These are phyloP conservation scores for Caenorhabditis uteleia DNA, from an alignment of 2,888 invertebrate genomes.

Conservation along the genomic window DNA sequence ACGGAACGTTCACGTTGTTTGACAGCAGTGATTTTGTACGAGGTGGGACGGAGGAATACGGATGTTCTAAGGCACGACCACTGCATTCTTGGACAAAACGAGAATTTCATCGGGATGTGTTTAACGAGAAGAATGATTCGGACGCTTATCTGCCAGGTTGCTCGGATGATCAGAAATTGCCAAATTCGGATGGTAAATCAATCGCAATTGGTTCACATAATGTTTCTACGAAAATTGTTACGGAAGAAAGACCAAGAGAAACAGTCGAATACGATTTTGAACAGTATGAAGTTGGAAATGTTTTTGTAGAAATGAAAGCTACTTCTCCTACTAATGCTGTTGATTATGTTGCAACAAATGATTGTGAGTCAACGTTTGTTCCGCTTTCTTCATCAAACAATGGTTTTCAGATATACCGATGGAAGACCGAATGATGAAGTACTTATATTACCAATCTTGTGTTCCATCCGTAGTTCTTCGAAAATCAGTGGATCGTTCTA, in stretches of 20 bases:
- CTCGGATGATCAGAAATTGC: background rate
- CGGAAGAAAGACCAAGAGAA: constrained; percentile 1
- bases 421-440: constrained; percentile 18
- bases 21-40: background rate
- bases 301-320: constrained; percentile 10
- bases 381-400: background rate
- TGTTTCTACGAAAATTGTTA: background rate
- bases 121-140: background rate
- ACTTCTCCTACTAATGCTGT: constrained; percentile 12
- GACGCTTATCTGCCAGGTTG: background rate
- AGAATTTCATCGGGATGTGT: constrained; percentile 6
- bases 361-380: constrained; percentile 31
- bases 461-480: constrained; percentile 13
- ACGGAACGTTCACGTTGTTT: constrained; percentile 17
- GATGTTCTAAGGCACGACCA: constrained; percentile 20
- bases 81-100: constrained; percentile 21
- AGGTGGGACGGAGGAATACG: background rate
- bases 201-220: background rate
- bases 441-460: constrained; percentile 14
- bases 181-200: background rate
- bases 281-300: constrained; percentile 24
- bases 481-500: constrained; percentile 12
- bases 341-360: constrained; percentile 10
- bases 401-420: constrained; percentile 20
- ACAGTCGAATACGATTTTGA: constrained; percentile 18